A percentile compares a stretch with the other conserved stretches of the same genome.
Conservation (phyloP, 2,888 invertebrate species). For the Ornithoptera priamus region DNA sequence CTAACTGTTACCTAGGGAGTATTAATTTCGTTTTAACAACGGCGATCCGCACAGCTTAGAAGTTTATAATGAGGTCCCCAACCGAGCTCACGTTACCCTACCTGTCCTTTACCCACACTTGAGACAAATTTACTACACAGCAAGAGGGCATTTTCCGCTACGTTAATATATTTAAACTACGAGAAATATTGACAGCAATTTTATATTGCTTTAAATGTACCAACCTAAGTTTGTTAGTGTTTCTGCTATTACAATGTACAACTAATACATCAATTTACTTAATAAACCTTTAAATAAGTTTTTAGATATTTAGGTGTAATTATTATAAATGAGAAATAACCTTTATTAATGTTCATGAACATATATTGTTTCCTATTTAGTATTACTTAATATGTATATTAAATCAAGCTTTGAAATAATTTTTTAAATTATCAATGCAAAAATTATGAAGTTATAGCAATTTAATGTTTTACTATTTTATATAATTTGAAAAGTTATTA, state of each 20-base stretch:
- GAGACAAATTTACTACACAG: constrained; percentile 24
- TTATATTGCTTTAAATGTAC: not conserved
- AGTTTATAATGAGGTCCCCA: constrained; percentile 29
- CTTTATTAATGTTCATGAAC: too few relatives aligned
- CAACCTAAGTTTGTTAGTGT: not conserved
- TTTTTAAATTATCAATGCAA: too few relatives aligned
- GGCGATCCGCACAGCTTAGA: constrained; percentile 16
- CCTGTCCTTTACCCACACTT: constrained; percentile 19
- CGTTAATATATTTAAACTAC: constrained; percentile 1
- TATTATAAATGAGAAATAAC: too few relatives aligned
- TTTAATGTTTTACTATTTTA: too few relatives aligned
- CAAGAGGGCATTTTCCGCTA: constrained; percentile 5
- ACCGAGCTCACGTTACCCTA: constrained; percentile 25
- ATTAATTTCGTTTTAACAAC: constrained; percentile 27
- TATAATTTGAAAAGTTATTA: not conserved
- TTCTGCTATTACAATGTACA: not conserved
- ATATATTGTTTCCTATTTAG: too few relatives aligned
- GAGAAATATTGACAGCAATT: not conserved
- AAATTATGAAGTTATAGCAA: too few relatives aligned
- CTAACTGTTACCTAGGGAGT: constrained; percentile 16
- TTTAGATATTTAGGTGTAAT: too few relatives aligned
- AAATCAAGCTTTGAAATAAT: too few relatives aligned
- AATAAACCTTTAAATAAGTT: too few relatives aligned
- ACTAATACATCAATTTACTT: not conserved
- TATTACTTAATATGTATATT: too few relatives aligned